These are phyloP conservation scores for Netelia melanura DNA, from an alignment of 2,888 invertebrate species.

Conservation along the genomic window DNA sequence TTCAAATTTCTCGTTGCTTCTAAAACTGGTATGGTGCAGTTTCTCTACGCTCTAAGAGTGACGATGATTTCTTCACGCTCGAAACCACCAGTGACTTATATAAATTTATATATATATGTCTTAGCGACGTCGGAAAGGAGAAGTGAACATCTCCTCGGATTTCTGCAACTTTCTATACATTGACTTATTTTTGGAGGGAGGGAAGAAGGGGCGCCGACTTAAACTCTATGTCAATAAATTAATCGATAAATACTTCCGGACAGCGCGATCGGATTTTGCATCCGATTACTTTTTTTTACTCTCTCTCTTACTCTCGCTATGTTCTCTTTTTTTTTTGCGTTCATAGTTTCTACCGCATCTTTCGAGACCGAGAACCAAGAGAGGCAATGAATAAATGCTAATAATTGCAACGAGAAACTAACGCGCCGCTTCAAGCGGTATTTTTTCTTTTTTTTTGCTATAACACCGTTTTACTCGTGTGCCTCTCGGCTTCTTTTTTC, in stretches of 20 bases:
- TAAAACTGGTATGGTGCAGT: constrained; percentile 24
- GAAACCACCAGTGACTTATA: constrained; percentile 12
- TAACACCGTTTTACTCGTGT: constrained; percentile 39
- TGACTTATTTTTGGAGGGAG: constrained; percentile 58
- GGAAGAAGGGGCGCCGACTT: constrained; percentile 35
- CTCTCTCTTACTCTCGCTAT: constrained; percentile 1
- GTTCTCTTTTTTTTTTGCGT: background rate
- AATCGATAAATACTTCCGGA: constrained; percentile 69
- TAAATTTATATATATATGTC: background rate
- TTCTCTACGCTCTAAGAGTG: constrained; percentile 32
- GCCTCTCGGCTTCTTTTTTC: constrained; percentile 32
- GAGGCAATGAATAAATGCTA: constrained; percentile 73
- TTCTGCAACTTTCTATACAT: constrained; percentile 51
- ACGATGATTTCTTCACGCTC: background rate
- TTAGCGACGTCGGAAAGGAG: background rate
- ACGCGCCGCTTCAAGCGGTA: constrained; percentile 61
- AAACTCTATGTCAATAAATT: constrained; percentile 66
- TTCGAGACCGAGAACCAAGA: constrained; percentile 38
- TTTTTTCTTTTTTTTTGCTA: constrained; percentile 43
- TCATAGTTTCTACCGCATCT: constrained; percentile 19
- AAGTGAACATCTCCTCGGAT: background rate
- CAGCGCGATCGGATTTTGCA: constrained; percentile 25
- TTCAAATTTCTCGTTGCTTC: background rate
- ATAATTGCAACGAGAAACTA: constrained; percentile 73
- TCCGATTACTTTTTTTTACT: constrained; percentile 29